A percentile compares a stretch with the other conserved stretches of the same genome.
These are phyloP conservation scores for Ceratoteleas bidentatus DNA, from an alignment of 1,140 invertebrate species.

Conservation along the genomic window DNA sequence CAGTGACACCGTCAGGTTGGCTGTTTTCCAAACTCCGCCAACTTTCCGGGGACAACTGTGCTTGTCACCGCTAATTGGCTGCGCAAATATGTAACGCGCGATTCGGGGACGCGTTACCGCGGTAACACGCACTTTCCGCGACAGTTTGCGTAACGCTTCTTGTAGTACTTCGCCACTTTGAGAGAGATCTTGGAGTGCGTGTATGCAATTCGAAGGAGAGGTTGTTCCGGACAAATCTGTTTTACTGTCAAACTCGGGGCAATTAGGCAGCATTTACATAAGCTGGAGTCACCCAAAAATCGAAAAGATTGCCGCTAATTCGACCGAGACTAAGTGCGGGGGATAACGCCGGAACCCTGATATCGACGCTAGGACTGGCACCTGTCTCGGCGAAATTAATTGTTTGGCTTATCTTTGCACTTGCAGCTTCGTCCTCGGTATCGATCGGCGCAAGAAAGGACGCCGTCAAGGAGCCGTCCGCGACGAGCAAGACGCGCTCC, in stretches of 20 bases:
- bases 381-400: conserved; percentile 76
- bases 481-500: conserved; percentile 26
- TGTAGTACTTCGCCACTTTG: not conserved
- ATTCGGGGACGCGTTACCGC: not conserved
- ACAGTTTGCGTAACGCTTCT: no score
- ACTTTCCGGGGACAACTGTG: not conserved
- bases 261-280: no score
- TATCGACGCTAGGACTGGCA: conserved; percentile 58
- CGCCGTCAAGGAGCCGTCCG: conserved; percentile 19
- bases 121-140: no score
- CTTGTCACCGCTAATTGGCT: not conserved
- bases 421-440: conserved; percentile 60
- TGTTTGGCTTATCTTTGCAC: conserved; percentile 77
- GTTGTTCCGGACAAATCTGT: no score
- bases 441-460: conserved; percentile 51
- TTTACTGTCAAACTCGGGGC: no score
- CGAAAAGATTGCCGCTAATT: no score
- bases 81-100: not conserved
- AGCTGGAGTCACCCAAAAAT: no score
- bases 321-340: no score
- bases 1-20: no score
- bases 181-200: not conserved
- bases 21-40: not conserved
- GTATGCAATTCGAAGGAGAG: no score
- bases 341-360: conserved; percentile 40